Conservation (phyloP, 2,113 vertebrate genomes). For the Eclectus roratus region DNA sequence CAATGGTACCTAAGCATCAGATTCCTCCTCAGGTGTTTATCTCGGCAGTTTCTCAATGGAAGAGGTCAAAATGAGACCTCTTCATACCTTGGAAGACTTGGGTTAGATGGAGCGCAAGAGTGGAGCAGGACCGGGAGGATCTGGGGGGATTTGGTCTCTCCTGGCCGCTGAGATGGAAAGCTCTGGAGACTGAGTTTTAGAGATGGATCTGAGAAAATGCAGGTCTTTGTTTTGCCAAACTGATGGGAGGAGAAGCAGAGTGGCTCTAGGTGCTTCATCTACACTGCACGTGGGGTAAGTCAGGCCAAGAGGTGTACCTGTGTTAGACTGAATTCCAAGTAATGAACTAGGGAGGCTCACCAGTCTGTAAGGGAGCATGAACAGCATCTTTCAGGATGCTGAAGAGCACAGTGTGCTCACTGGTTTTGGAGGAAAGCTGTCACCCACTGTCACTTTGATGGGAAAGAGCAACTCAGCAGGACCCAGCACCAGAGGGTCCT, state of each 20-base stretch:
- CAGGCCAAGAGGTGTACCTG: neutral
- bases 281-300: accelerated
- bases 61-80: neutral
- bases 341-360: neutral
- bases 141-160: neutral
- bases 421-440: neutral
- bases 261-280: neutral
- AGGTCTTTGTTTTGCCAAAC: neutral
- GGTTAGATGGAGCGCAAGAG: neutral
- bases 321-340: neutral
- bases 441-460: neutral
- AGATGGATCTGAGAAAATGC: neutral
- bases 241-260: neutral
- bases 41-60: neutral
- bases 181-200: neutral
- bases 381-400: neutral
- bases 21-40: neutral
- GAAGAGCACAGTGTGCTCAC: neutral
- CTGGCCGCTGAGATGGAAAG: neutral
- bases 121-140: accelerated
- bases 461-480: neutral
- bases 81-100: neutral
- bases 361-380: neutral
- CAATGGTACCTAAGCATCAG: neutral
- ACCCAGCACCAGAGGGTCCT: neutral